A percentile compares a stretch with the other conserved stretches of the same genome.
Conservation (phyloP, 2,888 invertebrate species). For the Siphlonurus alternatus region DNA sequence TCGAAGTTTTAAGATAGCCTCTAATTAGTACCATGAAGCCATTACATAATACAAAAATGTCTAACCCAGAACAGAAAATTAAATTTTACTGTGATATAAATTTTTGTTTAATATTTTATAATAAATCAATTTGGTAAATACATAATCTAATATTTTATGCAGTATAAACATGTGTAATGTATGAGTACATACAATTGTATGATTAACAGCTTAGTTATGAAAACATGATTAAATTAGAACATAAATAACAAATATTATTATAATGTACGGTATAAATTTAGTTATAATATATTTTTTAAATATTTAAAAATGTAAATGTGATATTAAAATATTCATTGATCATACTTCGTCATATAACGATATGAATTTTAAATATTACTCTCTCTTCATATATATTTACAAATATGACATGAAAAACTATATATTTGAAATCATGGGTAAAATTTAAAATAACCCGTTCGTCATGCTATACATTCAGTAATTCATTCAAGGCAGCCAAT, state of each 20-base stretch:
- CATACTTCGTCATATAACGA: background rate
- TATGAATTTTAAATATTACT: background rate
- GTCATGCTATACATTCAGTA: too few relatives aligned
- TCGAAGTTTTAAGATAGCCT: too few relatives aligned
- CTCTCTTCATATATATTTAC: background rate
- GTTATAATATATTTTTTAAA: background rate
- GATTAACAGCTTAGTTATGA: background rate
- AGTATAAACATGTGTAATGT: background rate
- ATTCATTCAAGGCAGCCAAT: background rate
- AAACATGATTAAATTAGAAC: background rate
- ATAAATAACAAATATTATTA: background rate
- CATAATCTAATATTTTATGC: background rate
- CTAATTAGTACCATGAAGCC: too few relatives aligned
- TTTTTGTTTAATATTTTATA: too few relatives aligned
- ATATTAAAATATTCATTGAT: background rate
- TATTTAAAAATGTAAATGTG: background rate
- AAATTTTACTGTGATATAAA: too few relatives aligned
- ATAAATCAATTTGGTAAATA: background rate
- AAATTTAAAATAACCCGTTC: too few relatives aligned
- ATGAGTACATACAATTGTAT: background rate
- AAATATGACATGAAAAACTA: background rate
- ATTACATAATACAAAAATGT: too few relatives aligned
- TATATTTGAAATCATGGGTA: too few relatives aligned
- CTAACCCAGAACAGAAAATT: too few relatives aligned
- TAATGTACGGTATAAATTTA: background rate